Evolutionary conservation across 1,140 invertebrate genomes (phyloP), one percentile per base, ranked within the genome.

Genomic region (Luehdorfia chinensis): DNA sequence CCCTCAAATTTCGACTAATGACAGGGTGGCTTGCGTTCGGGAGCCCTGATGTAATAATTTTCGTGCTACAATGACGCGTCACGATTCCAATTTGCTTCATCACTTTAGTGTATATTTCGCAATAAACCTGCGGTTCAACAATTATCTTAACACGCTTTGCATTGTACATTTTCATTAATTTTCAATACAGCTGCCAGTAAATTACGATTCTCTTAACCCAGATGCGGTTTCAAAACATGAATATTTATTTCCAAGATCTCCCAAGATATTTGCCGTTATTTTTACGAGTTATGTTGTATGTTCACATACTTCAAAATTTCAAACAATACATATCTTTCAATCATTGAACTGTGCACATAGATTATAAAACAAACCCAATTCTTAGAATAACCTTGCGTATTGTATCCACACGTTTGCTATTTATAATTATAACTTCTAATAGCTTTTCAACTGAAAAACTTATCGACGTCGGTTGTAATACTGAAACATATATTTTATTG

Each of bases 381-480:
- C 74, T 74, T 28, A 55, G 72, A 79, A 81, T 75, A 80, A 54
- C 62, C 71, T 77, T 79, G 71, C 72, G 61, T 53, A 75, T 81
- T 84, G 70, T 78, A 79, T 75, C 67, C 66, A 79, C 62, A 67
- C 73, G 65, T 70, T 75, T 71, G 77, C 77, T 81, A 84, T 81
- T 79, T 79, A 81, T 81, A 77, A 84, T 80, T 80, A 79, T 67
- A 68, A 71, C 62, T 71, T 72, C 60, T 67, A 74, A 75, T 54
- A 59, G 37, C 25, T 18, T 47, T 41, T 28, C 32, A 19, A 31
- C 41, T 11, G 59, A 66, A 67, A 63, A 64, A 45, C 64, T 57
- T 75, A 76, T 69, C 33, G 64, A 37, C 34, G 27, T 6, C 15
- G 25, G 45, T 23, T 37, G 7, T 36, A 12, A 18, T 50, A 8